These are phyloP conservation scores for Helogale parvula DNA, from an alignment of 2,113 vertebrate species.

Conservation along the genomic window DNA sequence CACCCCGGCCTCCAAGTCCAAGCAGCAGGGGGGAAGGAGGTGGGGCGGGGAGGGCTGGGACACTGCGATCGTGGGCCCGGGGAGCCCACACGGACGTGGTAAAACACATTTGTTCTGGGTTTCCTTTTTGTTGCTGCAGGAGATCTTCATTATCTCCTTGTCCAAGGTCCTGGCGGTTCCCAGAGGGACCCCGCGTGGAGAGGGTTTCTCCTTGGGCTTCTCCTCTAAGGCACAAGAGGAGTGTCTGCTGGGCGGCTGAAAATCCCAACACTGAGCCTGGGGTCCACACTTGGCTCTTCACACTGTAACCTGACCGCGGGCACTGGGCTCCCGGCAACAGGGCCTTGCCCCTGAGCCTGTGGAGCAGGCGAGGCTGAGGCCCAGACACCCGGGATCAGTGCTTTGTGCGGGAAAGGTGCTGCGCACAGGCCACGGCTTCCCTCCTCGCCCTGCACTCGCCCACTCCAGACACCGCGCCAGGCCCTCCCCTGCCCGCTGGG, in stretches of 20 bases:
- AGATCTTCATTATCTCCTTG: conserved; percentile 58
- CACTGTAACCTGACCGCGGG: not conserved
- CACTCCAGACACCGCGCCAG: too few relatives aligned
- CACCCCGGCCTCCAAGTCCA: conserved; percentile 38
- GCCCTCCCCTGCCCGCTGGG: too few relatives aligned
- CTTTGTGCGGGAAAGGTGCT: not conserved
- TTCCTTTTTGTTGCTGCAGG: conserved; percentile 4
- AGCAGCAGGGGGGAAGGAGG: not conserved
- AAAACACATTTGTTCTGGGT: conserved; percentile 41
- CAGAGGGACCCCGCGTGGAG: not conserved
- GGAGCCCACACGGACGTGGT: conserved; percentile 26
- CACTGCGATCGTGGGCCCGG: conserved; percentile 39
- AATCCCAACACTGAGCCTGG: not conserved
- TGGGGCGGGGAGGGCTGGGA: conserved; percentile 45
- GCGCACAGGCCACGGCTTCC: too few relatives aligned
- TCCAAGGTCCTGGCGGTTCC: not conserved
- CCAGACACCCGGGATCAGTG: not conserved
- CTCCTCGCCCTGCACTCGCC: not conserved
- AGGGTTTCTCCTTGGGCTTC: not conserved
- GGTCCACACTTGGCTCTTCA: not conserved
- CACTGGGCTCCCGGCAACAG: not conserved
- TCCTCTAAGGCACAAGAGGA: not conserved
- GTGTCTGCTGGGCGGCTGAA: accelerated
- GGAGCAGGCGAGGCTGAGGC: not conserved
- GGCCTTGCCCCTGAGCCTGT: too few relatives aligned